These are phyloP conservation scores for Bombus affinis DNA, from an alignment of 1,140 invertebrate species.

Conservation along the genomic window DNA sequence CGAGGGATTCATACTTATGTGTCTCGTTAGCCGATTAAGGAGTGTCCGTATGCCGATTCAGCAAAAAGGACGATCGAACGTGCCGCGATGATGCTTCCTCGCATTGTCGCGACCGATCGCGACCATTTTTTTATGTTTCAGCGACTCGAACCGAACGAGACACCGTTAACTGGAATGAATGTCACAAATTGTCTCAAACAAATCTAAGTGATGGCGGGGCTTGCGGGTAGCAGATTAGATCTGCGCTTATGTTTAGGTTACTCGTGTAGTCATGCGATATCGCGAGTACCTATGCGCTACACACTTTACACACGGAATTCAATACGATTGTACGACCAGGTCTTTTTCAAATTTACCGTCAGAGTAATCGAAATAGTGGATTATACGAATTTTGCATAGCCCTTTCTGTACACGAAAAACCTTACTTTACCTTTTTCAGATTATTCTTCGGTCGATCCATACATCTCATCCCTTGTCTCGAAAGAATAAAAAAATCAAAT, in stretches of 20 bases:
- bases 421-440: too few species aligned
- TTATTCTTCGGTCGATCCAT: too few species aligned
- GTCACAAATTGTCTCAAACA: slow-evolving; percentile 9
- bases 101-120: slow-evolving; percentile 9
- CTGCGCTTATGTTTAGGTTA: too few species aligned
- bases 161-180: neutral
- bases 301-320: too few species aligned
- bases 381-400: neutral
- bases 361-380: neutral
- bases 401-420: too few species aligned
- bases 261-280: neutral
- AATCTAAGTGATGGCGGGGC: neutral
- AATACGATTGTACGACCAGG: neutral
- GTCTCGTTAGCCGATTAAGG: slow-evolving; percentile 57
- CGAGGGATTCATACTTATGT: slow-evolving; percentile 28
- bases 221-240: neutral
- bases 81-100: neutral
- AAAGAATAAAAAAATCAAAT: too few species aligned
- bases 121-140: neutral
- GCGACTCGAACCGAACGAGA: neutral
- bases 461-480: too few species aligned
- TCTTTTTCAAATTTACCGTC: too few species aligned
- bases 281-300: too few species aligned
- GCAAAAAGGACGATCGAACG: slow-evolving; percentile 41
- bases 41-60: slow-evolving; percentile 32